A percentile compares a stretch with the other conserved stretches of the same genome.
Conservation (phyloP, 2,888 invertebrate species). For the Acanthosepion esculentum region DNA sequence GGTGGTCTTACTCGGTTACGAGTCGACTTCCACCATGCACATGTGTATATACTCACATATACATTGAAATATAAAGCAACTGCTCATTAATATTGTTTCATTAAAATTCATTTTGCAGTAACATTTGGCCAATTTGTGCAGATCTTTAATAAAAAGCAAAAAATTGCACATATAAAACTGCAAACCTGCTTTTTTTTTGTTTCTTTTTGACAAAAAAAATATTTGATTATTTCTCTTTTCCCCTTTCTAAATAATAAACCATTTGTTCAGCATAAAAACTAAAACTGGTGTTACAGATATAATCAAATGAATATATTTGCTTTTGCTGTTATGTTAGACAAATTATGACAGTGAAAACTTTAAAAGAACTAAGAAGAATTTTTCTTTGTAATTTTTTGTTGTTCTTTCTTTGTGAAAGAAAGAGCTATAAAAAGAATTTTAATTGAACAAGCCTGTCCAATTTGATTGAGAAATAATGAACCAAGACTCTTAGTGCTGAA, state of each 20-base stretch:
- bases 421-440: background rate
- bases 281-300: background rate
- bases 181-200: background rate
- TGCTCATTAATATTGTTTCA: background rate
- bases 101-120: background rate
- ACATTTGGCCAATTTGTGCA: background rate
- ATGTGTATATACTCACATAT: background rate
- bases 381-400: background rate
- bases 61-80: background rate
- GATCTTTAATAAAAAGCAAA: background rate
- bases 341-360: background rate
- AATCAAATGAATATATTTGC: background rate
- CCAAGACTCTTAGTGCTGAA: background rate
- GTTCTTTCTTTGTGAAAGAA: background rate
- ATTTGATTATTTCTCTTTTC: background rate
- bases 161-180: background rate
- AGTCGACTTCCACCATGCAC: too few relatives aligned
- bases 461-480: background rate
- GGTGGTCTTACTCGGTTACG: too few relatives aligned
- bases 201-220: background rate
- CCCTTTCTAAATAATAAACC: background rate
- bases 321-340: background rate
- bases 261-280: background rate
- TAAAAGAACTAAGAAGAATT: background rate
- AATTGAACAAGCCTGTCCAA: background rate